Conservation (phyloP, 2,797 vertebrate genomes). For the Siniperca undulata region DNA sequence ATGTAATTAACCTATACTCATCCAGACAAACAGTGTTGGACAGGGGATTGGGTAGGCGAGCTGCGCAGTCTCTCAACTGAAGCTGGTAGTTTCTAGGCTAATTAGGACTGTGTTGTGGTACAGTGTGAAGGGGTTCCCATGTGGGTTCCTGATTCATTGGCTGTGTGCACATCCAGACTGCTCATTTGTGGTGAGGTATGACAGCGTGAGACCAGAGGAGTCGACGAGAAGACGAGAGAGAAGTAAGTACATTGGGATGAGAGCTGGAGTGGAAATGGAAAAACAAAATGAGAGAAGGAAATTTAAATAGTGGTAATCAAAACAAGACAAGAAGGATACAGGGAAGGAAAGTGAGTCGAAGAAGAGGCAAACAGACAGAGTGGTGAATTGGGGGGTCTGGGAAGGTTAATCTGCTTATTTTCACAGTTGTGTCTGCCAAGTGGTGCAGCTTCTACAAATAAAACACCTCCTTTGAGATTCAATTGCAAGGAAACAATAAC, state of each 20-base stretch:
- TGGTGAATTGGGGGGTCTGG: slow-evolving; percentile 37
- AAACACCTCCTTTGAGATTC: slow-evolving; percentile 55
- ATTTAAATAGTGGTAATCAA: slow-evolving; percentile 51
- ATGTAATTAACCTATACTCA: slow-evolving; percentile 73
- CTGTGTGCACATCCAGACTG: slow-evolving; percentile 65
- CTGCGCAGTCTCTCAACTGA: slow-evolving; percentile 49
- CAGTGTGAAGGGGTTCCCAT: slow-evolving; percentile 73
- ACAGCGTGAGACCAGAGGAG: slow-evolving; percentile 68
- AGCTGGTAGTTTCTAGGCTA: slow-evolving; percentile 70
- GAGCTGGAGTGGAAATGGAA: slow-evolving; percentile 31
- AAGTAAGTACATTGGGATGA: slow-evolving; percentile 34
- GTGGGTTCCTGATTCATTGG: slow-evolving; percentile 58
- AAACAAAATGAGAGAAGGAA: slow-evolving; percentile 26
- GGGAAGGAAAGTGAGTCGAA: slow-evolving; percentile 20
- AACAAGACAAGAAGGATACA: slow-evolving; percentile 9
- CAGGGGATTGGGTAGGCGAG: slow-evolving; percentile 47
- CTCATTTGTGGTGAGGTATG: slow-evolving; percentile 77
- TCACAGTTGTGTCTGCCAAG: slow-evolving; percentile 61
- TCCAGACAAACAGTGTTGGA: slow-evolving; percentile 64
- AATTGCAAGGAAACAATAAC: slow-evolving; percentile 50
- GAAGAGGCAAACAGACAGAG: slow-evolving; percentile 24
- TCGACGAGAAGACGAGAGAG: slow-evolving; percentile 49
- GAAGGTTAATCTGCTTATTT: slow-evolving; percentile 68
- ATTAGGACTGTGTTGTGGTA: slow-evolving; percentile 73
- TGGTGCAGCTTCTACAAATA: slow-evolving; percentile 59